Evolutionary conservation across 2,113 vertebrate species (phyloP), one percentile per base, ranked within the genome.

Genomic region (Corvus moneduloides): DNA sequence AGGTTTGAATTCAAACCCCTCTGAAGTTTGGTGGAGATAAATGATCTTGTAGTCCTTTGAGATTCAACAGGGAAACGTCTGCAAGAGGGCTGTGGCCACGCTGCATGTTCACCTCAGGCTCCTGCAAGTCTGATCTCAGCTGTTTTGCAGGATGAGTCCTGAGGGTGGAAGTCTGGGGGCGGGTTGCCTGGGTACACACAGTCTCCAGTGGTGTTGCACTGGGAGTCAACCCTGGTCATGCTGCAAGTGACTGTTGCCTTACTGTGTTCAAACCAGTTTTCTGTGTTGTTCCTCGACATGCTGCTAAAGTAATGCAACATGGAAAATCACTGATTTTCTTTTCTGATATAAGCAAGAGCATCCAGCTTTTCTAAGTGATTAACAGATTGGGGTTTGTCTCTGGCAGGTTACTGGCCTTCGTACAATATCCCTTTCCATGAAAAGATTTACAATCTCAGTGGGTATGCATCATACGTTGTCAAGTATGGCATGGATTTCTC

Each of bases 351-450:
- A 88, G 21, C 19, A 86, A 39, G 43, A 74, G 9, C 3, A 5
- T 76, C 52, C 41, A 73, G 63, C 39, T 90, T 88, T 83, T 85
- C 10, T 4, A 54, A 78, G 44, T 49, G 62, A 84, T 56, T 67
- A 78, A 96, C 32, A 39, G 44, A n/a, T 54, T 46, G n/a, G 16
- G 17, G 19, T 94, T 79, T 92, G 41, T 96, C 71, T 87, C 64
- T 64, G 90, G 21, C 97, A 99, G 99, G 99, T 91, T 99, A 99
- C 32, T 99, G 99, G 98, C 98, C 99, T 19, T 99, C 98, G 35
- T 99, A 99, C 94, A 99, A 99, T 55, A 97, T 99, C 71, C 98
- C 99, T 32, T 99, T 99, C 96, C 98, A 99, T 73, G 79, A 97
- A 72, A 98, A 97, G 43, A 98, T 99, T 95, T 99, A 99, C 98